Evolutionary conservation across 2,888 invertebrate genomes (phyloP).

Genomic region (Acanthosepion esculentum): DNA sequence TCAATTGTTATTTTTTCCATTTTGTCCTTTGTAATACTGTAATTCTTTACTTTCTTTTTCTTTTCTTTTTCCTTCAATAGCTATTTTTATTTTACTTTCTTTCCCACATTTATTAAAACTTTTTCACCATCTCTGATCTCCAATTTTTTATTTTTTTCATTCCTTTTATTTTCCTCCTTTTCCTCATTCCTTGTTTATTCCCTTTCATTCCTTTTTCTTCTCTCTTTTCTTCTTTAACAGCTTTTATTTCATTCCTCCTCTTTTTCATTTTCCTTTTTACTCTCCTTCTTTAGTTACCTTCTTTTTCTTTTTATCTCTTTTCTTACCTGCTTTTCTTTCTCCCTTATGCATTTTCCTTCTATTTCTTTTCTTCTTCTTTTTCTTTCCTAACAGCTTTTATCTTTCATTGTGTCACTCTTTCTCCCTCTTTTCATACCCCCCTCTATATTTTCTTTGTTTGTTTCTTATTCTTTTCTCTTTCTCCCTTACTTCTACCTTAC

Average conservation of each 20-base stretch:
- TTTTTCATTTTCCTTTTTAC: background rate
- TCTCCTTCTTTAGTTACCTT: background rate
- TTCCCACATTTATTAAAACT: background rate
- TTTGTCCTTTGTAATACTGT: background rate
- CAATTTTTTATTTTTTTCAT: background rate
- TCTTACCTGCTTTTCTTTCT: background rate
- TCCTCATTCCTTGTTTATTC: background rate
- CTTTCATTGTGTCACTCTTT: background rate
- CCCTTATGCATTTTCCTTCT: background rate
- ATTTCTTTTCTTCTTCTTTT: background rate
- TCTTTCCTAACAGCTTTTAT: background rate
- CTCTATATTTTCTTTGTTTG: background rate
- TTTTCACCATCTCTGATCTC: background rate
- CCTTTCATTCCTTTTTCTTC: background rate
- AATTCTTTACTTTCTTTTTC: no score
- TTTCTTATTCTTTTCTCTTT: background rate
- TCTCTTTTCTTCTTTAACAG: background rate
- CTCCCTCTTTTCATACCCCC: background rate
- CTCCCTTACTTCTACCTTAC: background rate
- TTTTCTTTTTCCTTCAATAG: no score
- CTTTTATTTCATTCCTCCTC: background rate
- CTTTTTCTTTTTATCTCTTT: background rate
- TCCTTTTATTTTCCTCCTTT: no score
- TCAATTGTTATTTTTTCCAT: background rate
- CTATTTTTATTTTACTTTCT: background rate